Evolutionary conservation across 1,140 invertebrate species (phyloP), one percentile per base, ranked within the genome.

Genomic region (Drosophila burlai): DNA sequence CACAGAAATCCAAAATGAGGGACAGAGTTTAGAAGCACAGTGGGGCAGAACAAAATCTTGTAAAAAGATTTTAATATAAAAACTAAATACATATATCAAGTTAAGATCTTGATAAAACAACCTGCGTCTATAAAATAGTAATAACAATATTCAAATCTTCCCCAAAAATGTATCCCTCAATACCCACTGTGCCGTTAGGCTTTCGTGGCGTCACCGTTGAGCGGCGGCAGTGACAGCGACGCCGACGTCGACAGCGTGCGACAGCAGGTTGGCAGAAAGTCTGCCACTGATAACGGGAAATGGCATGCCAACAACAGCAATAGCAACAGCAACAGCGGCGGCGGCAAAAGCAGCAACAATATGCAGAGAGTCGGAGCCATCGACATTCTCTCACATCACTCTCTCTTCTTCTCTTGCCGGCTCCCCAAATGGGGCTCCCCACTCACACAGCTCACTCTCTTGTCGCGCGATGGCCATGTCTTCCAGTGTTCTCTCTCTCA

Each of bases 221-320:
- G 76, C 55, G 63, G 43, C 46, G 71, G 36, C 62, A 50, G 61
- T 52, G 55, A 55, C 80, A 50, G 40, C 43, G 42, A 47, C 64
- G 64, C 15, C 36, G 47, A 64, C 69, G 71, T 47, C 64, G 46
- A 55, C 78, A 64, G 71, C 67, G 60, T 67, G 50, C 72, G 83
- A 77, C 83, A 81, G 84, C 81, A 87, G 84, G 84, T 89, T 87
- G 84, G 84, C 84, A 76, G 78, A 90, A 89, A 89, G 81, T 90
- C 85, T 89, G 86, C 85, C 81, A 84, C 84, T 89, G 84, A 89
- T 89, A 89, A 89, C 84, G 84, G 84, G 81, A 89, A 87, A 87
- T 89, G 77, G 85, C 77, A 89, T 89, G 84, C 84, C 84, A 87
- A 71, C 84, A 82, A 59, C 75, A 78, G 55, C 67, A 55, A 69